Base-by-base conservation (phyloP, 1,140 invertebrate genomes). In the Frieseomelitta varia region DNA sequence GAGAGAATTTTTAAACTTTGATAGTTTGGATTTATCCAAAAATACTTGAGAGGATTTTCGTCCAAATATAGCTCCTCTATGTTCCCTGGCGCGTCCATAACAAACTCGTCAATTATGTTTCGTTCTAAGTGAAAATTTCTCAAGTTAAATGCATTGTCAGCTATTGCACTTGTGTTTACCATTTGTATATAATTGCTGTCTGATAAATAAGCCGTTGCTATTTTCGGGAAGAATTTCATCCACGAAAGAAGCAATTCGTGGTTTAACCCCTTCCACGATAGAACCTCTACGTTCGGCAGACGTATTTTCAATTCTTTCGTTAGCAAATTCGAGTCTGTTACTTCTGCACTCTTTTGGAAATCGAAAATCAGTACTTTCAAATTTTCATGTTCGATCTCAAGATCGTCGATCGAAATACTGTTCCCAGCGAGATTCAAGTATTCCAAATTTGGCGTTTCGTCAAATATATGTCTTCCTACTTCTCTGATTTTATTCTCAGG, bases 51-150 rank as follows among this genome's bases (percentile, higher is more conserved):
- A 4, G 30, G 51, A 55, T 82, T 85, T 0, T 30, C 17, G 34
- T 87, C 67, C 0, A 91, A 12, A 53, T 78, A 56, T 0, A 91
- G 24, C 1, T 4, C 34, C 0, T 14, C 56, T 0, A 90, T n/a
- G 4, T 71, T 51, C 0, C 17, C 21, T 6, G 51, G 2, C 10
- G 82, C 30, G 0, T 27, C 1, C 8, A 81, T 14, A 0, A 1
- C 27, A 0, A 89, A 30, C 15, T 67, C 14, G 4, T 0, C 1
- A 0, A 88, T 15, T 1, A 19, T 1, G n/a, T 86, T 86, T 2
- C 53, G 34, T 27, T 87, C 56, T 1, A 91, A 6, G 27, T 88
- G 55, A 14, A 83, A 14, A 0, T 1, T 8, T 21, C 17, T 69
- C 6, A 78, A 19, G 19, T 34, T 21, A n/a, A n/a, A 61, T 14